Percentiles rank a stretch among this genome's conserved stretches.
Evolutionary conservation across 2,888 invertebrate genomes (phyloP).

Genomic region (Limnephilus lunatus): DNA sequence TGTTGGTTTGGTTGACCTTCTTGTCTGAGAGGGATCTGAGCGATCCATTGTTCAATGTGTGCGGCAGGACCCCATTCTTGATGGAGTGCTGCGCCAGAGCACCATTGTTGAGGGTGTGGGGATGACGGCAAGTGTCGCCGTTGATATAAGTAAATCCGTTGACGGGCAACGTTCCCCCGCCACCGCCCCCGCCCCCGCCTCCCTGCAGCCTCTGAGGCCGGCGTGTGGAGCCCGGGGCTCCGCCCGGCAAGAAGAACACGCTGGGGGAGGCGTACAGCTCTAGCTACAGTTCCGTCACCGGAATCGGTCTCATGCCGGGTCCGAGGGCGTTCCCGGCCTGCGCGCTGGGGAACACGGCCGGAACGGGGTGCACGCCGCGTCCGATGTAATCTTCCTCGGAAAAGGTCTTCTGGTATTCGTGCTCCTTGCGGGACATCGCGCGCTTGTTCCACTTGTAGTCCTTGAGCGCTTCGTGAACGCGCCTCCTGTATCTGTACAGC

Average conservation of each 20-base stretch:
- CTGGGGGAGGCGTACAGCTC: constrained; percentile 94
- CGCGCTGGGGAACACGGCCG: constrained; percentile 76
- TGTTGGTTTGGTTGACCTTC: constrained; percentile 74
- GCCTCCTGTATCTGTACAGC: constrained; percentile 87
- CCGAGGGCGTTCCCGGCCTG: constrained; percentile 75
- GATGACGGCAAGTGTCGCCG: constrained; percentile 79
- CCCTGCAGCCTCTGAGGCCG: constrained; percentile 73
- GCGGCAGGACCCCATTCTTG: constrained; percentile 64
- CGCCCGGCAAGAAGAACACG: constrained; percentile 86
- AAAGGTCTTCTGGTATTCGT: constrained; percentile 93
- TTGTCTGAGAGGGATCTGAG: constrained; percentile 76
- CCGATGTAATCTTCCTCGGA: constrained; percentile 92
- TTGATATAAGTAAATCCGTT: constrained; percentile 88
- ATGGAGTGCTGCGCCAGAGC: constrained; percentile 72
- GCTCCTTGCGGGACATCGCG: constrained; percentile 85
- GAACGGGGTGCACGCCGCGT: constrained; percentile 77
- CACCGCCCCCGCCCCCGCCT: constrained; percentile 77
- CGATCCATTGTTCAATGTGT: constrained; percentile 76
- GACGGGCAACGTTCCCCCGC: constrained; percentile 81
- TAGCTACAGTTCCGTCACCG: constrained; percentile 97
- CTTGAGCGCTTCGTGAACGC: constrained; percentile 88
- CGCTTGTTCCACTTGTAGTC: constrained; percentile 89
- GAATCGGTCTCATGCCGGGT: constrained; percentile 82
- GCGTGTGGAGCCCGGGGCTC: constrained; percentile 74
- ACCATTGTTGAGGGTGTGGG: constrained; percentile 76